phyloP scores from a whole-genome alignment of 1,140 invertebrate genomes.

The Trypoxylus dichotomus region DNA sequence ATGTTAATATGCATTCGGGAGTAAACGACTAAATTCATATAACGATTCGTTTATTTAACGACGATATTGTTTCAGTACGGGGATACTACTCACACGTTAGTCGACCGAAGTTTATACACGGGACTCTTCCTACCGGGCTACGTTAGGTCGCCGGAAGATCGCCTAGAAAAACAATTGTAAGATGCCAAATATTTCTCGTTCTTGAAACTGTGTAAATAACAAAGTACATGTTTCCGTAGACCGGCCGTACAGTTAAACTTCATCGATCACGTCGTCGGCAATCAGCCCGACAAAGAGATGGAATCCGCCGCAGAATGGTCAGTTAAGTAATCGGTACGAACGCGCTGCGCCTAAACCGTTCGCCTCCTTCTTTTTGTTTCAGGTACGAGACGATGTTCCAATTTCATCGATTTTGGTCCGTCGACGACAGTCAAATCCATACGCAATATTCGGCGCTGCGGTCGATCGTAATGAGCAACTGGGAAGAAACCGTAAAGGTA shows the following conservation, averaged over 20 bases:
- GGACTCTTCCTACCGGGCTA: conserved; percentile 93
- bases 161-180: conserved; percentile 69
- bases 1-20: no score
- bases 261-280: conserved; percentile 97
- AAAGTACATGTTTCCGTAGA: conserved; percentile 53
- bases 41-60: conserved; percentile 29
- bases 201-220: neutral
- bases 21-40: no score
- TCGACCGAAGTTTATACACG: conserved; percentile 84
- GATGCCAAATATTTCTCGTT: conserved; percentile 39
- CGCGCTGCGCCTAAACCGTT: no score
- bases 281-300: conserved; percentile 93
- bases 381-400: conserved; percentile 90
- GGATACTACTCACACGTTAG: conserved; percentile 93
- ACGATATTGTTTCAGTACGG: conserved; percentile 86
- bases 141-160: conserved; percentile 60
- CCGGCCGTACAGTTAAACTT: conserved; percentile 80
- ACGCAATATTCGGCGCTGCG: conserved; percentile 95
- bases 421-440: conserved; percentile 95
- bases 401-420: conserved; percentile 99
- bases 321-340: conserved; percentile 31
- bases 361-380: conserved; percentile 33
- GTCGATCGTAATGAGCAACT: conserved; percentile 97
- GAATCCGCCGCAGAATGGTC: conserved; percentile 84
- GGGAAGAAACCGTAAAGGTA: conserved; percentile 95